Conservation (phyloP, 2,888 invertebrate species). For the Incurvaria masculella region DNA sequence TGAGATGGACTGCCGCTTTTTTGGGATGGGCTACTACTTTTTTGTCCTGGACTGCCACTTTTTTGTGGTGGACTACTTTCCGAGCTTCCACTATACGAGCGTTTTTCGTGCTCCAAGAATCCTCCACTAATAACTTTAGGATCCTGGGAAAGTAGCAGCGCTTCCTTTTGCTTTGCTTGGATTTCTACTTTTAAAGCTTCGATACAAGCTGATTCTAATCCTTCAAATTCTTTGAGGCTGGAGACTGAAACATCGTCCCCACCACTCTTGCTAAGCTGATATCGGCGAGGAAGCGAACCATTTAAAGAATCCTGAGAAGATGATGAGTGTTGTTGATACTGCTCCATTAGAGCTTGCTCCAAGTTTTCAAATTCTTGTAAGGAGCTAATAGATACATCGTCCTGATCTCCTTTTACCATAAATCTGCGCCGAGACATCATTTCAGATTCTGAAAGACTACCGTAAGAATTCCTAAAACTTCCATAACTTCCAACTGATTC, state of each 20-base stretch:
- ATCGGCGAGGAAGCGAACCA: slow-evolving; percentile 74
- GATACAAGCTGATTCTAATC: slow-evolving; percentile 82
- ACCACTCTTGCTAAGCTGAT: slow-evolving; percentile 67
- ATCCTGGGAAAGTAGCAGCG: slow-evolving; percentile 61
- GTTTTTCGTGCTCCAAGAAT: slow-evolving; percentile 50
- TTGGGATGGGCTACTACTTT: slow-evolving; percentile 30
- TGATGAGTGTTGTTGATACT: slow-evolving; percentile 66
- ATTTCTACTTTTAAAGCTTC: slow-evolving; percentile 82
- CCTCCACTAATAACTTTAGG: slow-evolving; percentile 46
- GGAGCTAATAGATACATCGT: slow-evolving; percentile 89
- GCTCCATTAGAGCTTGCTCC: slow-evolving; percentile 82
- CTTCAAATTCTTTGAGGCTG: slow-evolving; percentile 91
- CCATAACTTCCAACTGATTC: slow-evolving; percentile 77
- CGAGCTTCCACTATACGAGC: slow-evolving; percentile 56
- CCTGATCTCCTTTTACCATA: slow-evolving; percentile 82
- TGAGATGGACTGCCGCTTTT: slow-evolving; percentile 46
- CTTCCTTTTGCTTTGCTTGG: slow-evolving; percentile 82
- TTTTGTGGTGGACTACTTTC: slow-evolving; percentile 59
- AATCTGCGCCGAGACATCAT: slow-evolving; percentile 79
- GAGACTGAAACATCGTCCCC: slow-evolving; percentile 84
- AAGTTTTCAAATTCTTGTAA: slow-evolving; percentile 92
- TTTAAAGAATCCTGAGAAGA: slow-evolving; percentile 86
- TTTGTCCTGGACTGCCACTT: slow-evolving; percentile 42
- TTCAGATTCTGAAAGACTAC: slow-evolving; percentile 91
- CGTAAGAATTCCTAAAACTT: slow-evolving; percentile 83